Conservation (phyloP, 2,797 vertebrate genomes). For the Dicrostonyx torquatus region DNA sequence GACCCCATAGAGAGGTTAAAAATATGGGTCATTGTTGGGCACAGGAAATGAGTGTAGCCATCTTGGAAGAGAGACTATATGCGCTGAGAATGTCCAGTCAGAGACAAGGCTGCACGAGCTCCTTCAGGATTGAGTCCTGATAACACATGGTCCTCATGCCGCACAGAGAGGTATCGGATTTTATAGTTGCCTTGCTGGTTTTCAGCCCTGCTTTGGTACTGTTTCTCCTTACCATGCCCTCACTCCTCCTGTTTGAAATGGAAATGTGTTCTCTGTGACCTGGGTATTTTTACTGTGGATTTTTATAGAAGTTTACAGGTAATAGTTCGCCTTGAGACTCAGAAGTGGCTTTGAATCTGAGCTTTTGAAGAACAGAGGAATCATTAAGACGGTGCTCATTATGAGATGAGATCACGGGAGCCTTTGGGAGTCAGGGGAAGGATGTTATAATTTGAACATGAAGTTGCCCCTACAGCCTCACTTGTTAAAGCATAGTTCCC, state of each 20-base stretch:
- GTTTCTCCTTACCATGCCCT: not conserved
- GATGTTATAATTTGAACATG: not conserved
- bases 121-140: not conserved
- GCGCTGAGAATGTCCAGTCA: not conserved
- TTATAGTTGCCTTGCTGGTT: not conserved
- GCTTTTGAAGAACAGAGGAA: not conserved
- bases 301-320: not conserved
- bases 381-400: not conserved
- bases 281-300: not conserved
- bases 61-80: not conserved
- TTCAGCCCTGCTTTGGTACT: not conserved
- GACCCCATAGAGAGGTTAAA: not conserved
- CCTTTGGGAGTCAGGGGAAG: not conserved
- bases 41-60: not conserved
- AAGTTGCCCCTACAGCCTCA: not conserved
- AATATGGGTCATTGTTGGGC: not conserved
- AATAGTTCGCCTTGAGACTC: not conserved
- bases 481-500: not conserved
- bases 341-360: not conserved
- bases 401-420: not conserved
- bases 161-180: no score
- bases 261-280: not conserved
- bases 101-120: not conserved
- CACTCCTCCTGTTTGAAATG: not conserved
- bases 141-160: not conserved